Evolutionary conservation across 2,888 invertebrate species (phyloP).

Genomic region (Aleiodes alternator): DNA sequence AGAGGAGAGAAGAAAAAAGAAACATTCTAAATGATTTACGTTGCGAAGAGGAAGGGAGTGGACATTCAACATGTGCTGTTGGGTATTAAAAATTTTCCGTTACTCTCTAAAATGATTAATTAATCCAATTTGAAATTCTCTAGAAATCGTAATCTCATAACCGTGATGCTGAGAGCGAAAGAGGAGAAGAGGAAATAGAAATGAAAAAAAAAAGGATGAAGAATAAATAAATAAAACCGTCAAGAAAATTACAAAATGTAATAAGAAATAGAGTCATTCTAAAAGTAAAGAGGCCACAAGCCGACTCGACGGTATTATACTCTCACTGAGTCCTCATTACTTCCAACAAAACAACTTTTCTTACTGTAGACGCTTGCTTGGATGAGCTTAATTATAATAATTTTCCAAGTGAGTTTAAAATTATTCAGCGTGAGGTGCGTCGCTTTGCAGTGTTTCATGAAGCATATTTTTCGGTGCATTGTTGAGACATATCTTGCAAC

Average conservation of each 20-base stretch:
- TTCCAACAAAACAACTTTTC: constrained; percentile 52
- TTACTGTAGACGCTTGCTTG: constrained; percentile 49
- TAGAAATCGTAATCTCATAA: constrained; percentile 12
- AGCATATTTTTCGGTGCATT: too few species aligned
- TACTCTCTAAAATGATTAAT: constrained; percentile 36
- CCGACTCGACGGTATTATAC: not conserved
- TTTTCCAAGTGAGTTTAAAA: constrained; percentile 60
- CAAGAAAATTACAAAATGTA: constrained; percentile 9
- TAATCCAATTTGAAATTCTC: constrained; percentile 15
- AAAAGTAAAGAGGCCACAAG: constrained; percentile 14
- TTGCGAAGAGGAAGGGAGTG: not conserved
- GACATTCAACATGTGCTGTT: constrained; percentile 64
- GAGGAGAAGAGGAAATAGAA: constrained; percentile 8
- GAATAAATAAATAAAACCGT: constrained; percentile 2
- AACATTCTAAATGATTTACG: constrained; percentile 61
- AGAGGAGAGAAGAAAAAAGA: not conserved
- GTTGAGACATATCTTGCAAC: too few species aligned
- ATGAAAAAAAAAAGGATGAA: constrained; percentile 16
- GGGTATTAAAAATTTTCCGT: constrained; percentile 60
- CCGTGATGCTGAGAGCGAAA: constrained; percentile 8
- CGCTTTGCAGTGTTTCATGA: not conserved
- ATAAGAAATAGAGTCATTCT: constrained; percentile 16
- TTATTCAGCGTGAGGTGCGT: constrained; percentile 48
- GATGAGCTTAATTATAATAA: constrained; percentile 63
- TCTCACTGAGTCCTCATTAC: constrained; percentile 39